Percentiles rank a stretch among this genome's conserved stretches.
Evolutionary conservation across 2,113 vertebrate species (phyloP).

Genomic region (human (Homo sapiens)): DNA sequence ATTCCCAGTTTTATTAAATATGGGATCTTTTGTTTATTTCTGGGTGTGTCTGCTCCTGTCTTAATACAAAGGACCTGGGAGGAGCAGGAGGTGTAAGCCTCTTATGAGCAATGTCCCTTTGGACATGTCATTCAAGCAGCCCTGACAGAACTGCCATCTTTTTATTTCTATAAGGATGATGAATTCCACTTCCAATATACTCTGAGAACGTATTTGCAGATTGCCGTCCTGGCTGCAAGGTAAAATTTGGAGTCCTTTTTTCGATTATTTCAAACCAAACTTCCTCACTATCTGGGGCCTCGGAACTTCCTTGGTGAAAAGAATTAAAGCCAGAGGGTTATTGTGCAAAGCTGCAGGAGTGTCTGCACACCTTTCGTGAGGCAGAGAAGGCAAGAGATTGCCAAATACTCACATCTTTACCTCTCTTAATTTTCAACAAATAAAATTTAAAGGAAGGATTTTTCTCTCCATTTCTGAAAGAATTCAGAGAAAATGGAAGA

Average conservation of each 20-base stretch:
- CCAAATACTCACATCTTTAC: background rate
- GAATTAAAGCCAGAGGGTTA: background rate
- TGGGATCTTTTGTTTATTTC: background rate
- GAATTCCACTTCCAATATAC: background rate
- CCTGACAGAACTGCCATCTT: background rate
- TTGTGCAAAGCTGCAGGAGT: background rate
- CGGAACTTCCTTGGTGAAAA: background rate
- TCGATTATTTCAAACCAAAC: background rate
- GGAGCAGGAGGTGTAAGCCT: background rate
- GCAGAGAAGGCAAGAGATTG: background rate
- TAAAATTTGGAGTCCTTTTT: conserved; percentile 30
- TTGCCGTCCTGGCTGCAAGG: conserved; percentile 5
- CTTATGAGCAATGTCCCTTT: background rate
- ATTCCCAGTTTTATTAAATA: conserved; percentile 25
- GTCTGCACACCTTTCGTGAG: background rate
- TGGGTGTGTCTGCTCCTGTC: background rate
- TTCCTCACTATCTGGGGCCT: background rate
- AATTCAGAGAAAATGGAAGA: background rate
- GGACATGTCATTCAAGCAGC: background rate
- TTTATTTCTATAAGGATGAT: conserved; percentile 12
- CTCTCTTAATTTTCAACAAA: background rate
- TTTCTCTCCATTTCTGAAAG: background rate
- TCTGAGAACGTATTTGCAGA: background rate
- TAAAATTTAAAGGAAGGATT: background rate
- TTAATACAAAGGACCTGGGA: background rate